A percentile compares a stretch with the other conserved stretches of the same genome.
Conservation (phyloP, 2,113 vertebrate species). For the Callopanchax toddi region DNA sequence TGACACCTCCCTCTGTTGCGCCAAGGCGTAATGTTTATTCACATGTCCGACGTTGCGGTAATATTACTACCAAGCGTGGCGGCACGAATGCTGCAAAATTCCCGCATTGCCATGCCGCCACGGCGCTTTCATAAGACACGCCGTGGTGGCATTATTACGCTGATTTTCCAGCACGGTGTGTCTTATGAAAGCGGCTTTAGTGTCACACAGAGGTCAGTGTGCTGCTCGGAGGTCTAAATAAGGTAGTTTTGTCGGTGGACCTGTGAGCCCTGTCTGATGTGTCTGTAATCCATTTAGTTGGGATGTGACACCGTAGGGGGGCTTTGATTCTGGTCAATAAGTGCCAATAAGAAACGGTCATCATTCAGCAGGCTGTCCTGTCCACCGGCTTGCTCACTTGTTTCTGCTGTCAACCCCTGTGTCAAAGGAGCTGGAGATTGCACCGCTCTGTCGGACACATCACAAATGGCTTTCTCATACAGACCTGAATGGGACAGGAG, state of each 20-base stretch:
- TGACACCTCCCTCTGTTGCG: no score
- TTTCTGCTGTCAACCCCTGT: conserved; percentile 69
- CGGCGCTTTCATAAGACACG: no score
- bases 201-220: conserved; percentile 46
- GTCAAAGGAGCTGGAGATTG: conserved; percentile 61
- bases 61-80: no score
- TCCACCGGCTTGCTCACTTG: conserved; percentile 74
- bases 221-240: conserved; percentile 42
- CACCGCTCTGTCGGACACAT: conserved; percentile 46
- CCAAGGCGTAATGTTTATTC: no score
- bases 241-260: conserved; percentile 53
- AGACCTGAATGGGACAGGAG: conserved; percentile 65
- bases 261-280: conserved; percentile 56
- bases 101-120: no score
- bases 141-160: no score
- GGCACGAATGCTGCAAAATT: no score
- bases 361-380: conserved; percentile 76
- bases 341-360: conserved; percentile 72
- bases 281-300: conserved; percentile 74
- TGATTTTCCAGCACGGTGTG: no score
- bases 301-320: conserved; percentile 69
- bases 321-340: conserved; percentile 71
- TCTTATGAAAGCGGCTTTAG: no score
- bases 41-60: no score
- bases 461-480: conserved; percentile 66